Evolutionary conservation across 1,140 invertebrate species (phyloP).

Genomic region (Drosophila yakuba): DNA sequence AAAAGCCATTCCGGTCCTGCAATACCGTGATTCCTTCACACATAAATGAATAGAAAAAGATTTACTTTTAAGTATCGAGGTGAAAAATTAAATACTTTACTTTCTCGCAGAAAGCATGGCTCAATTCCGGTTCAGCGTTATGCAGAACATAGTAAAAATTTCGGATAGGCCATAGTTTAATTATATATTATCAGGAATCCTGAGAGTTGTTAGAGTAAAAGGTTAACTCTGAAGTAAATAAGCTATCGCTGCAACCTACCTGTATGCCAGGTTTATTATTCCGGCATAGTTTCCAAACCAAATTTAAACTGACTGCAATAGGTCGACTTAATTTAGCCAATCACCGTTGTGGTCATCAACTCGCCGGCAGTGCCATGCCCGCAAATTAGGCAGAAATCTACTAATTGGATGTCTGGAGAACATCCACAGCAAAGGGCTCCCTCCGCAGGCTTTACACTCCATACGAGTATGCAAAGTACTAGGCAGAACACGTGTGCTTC

Average conservation of each 20-base stretch:
- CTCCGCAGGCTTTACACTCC: constrained; percentile 5
- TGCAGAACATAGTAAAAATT: too few species aligned
- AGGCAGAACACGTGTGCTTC: constrained; percentile 41
- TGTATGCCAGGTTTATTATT: background rate
- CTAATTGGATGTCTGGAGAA: constrained; percentile 47
- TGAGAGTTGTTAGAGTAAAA: too few species aligned
- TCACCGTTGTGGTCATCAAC: constrained; percentile 41
- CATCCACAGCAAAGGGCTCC: constrained; percentile 5
- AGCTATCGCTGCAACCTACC: background rate
- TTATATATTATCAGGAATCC: too few species aligned
- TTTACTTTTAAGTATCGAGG: too few species aligned
- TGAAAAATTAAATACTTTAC: too few species aligned
- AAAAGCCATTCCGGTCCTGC: too few species aligned
- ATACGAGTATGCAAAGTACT: constrained; percentile 49
- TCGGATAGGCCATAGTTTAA: too few species aligned
- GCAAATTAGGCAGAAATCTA: constrained; percentile 37
- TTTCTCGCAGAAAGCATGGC: too few species aligned
- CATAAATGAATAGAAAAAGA: too few species aligned
- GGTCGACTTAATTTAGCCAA: constrained; percentile 59
- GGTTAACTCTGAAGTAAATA: too few species aligned
- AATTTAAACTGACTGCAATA: constrained; percentile 32
- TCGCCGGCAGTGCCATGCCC: constrained; percentile 14
- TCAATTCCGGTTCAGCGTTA: too few species aligned
- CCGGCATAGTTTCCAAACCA: background rate
- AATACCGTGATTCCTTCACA: too few species aligned